These are phyloP conservation scores for Anguilla obscura DNA, from an alignment of 2,797 vertebrate genomes.

Conservation along the genomic window DNA sequence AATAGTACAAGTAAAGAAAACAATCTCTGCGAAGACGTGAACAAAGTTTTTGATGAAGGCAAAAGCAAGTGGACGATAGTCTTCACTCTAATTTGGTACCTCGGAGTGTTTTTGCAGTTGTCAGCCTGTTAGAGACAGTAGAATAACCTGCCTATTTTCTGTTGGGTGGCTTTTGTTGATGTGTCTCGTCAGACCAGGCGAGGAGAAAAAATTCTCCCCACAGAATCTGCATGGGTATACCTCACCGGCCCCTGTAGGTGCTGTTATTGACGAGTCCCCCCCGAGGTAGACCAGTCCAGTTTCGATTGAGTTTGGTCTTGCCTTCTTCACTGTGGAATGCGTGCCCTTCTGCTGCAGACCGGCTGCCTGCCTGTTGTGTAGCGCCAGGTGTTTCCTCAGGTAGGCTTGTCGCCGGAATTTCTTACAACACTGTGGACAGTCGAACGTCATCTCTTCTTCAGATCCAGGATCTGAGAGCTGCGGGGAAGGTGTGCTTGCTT, in stretches of 20 bases:
- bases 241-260: slow-evolving; percentile 14
- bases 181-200: slow-evolving; percentile 54
- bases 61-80: not conserved
- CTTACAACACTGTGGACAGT: slow-evolving; percentile 56
- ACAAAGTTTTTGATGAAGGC: not conserved
- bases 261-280: slow-evolving; percentile 25
- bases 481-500: slow-evolving; percentile 24
- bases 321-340: not conserved
- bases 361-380: slow-evolving; percentile 51
- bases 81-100: slow-evolving; percentile 14
- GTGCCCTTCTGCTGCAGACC: slow-evolving; percentile 31
- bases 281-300: slow-evolving; percentile 16
- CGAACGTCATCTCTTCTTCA: slow-evolving; percentile 52
- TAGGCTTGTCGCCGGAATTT: slow-evolving; percentile 57
- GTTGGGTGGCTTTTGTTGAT: slow-evolving; percentile 56
- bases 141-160: slow-evolving; percentile 50
- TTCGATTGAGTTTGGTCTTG: slow-evolving; percentile 8
- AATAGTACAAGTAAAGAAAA: not conserved
- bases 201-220: slow-evolving; percentile 51
- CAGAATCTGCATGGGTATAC: slow-evolving; percentile 51
- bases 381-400: slow-evolving; percentile 59
- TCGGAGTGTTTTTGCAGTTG: not conserved
- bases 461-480: slow-evolving; percentile 45
- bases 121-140: slow-evolving; percentile 43
- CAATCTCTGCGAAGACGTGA: not conserved